Conservation (phyloP, 2,113 vertebrate species). For the cattle (Bos taurus) region ARS-UCD2.0 NC_037331.1:36301501-36302000, state of each 20-base stretch:
- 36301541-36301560: not conserved
- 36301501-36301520: not conserved
- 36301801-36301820: not conserved
- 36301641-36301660: not conserved
- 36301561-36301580: not conserved
- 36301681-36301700: not conserved
- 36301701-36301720: not conserved
- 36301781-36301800: too few species aligned
- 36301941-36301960: not conserved
- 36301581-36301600: not conserved
- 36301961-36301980: not conserved
- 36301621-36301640: not conserved
- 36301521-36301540: fast-evolving
- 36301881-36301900: not conserved
- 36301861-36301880: not conserved
- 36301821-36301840: not conserved
- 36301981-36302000: not conserved
- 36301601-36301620: not conserved
- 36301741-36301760: not conserved
- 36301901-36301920: not conserved
- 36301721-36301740: not conserved
- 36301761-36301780: not conserved
- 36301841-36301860: not conserved
- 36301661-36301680: not conserved
- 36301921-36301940: not conserved